Conservation (phyloP, 2,113 vertebrate genomes). For the Phrynocephalus versicolor region DNA sequence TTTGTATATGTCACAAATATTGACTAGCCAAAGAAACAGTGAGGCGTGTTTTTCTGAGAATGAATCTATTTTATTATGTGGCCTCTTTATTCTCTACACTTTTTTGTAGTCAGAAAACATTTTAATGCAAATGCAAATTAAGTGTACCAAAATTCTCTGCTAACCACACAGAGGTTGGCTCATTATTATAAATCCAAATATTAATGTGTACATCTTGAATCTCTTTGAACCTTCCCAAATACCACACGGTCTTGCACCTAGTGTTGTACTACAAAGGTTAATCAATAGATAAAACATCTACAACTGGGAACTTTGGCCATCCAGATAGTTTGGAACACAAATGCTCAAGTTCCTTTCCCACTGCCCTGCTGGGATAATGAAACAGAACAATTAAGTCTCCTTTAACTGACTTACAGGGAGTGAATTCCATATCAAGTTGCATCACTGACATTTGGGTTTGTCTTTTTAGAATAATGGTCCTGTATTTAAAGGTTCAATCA, state of each 20-base stretch:
- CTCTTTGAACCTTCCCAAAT: background rate
- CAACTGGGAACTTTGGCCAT: too few relatives aligned
- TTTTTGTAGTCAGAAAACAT: conserved; percentile 3
- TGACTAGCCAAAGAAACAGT: background rate
- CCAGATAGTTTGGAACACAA: too few relatives aligned
- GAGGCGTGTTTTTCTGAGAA: conserved; percentile 3
- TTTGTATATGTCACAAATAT: conserved; percentile 1
- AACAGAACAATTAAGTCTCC: too few relatives aligned
- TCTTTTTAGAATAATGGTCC: background rate
- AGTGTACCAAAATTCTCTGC: background rate
- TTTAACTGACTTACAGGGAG: too few relatives aligned
- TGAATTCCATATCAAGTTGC: too few relatives aligned
- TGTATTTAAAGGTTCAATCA: background rate
- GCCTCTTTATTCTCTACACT: conserved; percentile 19
- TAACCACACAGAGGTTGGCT: background rate
- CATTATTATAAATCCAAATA: background rate
- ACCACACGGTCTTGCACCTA: too few relatives aligned
- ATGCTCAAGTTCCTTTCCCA: too few relatives aligned
- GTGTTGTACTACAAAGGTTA: too few relatives aligned
- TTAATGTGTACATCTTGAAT: background rate
- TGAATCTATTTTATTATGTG: conserved; percentile 25
- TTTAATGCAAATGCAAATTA: background rate
- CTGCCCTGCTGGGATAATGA: too few relatives aligned
- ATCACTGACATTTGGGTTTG: too few relatives aligned
- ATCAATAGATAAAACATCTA: too few relatives aligned